Conservation (phyloP, 2,888 invertebrate species). For the Drosophila mimetica region DNA sequence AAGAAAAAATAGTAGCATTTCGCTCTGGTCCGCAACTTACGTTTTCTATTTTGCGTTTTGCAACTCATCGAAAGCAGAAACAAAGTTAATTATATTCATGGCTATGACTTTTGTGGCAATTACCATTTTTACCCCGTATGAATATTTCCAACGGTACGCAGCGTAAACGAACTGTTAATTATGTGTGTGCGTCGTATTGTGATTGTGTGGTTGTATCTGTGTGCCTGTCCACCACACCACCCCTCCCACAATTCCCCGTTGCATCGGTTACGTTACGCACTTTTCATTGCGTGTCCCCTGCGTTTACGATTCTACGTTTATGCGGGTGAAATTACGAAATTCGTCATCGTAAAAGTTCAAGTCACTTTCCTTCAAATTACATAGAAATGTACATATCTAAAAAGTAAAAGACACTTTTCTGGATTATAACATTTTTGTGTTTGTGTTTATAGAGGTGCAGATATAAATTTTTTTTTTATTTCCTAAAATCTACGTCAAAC, state of each 20-base stretch:
- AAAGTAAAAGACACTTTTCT: no score
- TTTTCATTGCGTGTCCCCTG: slow-evolving; percentile 39
- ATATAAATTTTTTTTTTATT: no score
- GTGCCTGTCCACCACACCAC: neutral
- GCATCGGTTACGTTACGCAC: slow-evolving; percentile 47
- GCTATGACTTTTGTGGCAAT: slow-evolving; percentile 57
- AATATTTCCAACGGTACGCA: slow-evolving; percentile 62
- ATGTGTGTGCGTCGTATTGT: slow-evolving; percentile 43
- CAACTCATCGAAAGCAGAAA: slow-evolving; percentile 65
- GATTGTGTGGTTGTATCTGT: slow-evolving; percentile 12
- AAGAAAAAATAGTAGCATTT: slow-evolving; percentile 40
- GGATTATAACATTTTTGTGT: no score
- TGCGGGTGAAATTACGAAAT: slow-evolving; percentile 12
- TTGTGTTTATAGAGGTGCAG: no score
- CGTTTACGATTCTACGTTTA: slow-evolving; percentile 18
- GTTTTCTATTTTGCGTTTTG: slow-evolving; percentile 68
- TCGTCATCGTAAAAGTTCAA: neutral
- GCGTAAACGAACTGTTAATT: slow-evolving; percentile 75
- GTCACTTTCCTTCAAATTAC: neutral
- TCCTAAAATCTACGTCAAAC: no score
- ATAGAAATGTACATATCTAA: neutral
- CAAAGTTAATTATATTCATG: slow-evolving; percentile 64
- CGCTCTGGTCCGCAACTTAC: slow-evolving; percentile 63
- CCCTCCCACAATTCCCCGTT: slow-evolving; percentile 8
- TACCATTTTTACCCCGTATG: slow-evolving; percentile 40